phyloP scores from a whole-genome alignment of 1,140 invertebrate species.

The Riptortus pedestris region DNA sequence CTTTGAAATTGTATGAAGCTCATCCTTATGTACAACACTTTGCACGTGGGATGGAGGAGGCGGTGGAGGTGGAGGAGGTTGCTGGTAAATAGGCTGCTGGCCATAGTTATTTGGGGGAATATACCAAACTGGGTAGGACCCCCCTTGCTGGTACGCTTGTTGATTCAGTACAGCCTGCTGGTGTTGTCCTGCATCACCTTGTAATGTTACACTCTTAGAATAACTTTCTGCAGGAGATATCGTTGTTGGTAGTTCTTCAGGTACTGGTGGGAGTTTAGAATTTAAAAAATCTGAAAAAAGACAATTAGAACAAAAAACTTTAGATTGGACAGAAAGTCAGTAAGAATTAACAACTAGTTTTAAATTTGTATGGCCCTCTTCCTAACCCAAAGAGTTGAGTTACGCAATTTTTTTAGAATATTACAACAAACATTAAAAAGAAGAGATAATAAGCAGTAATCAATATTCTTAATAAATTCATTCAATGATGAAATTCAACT shows the following conservation, averaged over 20 bases:
- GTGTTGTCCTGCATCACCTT: not conserved
- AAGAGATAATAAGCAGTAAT: too few species aligned
- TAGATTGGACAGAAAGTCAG: too few species aligned
- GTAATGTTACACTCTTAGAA: not conserved
- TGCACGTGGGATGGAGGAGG: not conserved
- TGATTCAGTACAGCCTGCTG: not conserved
- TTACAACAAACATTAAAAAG: too few species aligned
- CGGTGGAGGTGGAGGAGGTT: not conserved
- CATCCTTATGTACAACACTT: too few species aligned
- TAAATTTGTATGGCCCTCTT: too few species aligned
- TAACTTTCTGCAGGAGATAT: not conserved
- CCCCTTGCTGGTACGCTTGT: not conserved
- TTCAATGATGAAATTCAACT: too few species aligned
- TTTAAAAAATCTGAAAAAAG: constrained; percentile 48
- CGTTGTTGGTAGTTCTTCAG: constrained; percentile 43
- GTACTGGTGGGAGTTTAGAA: constrained; percentile 50
- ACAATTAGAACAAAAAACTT: too few species aligned
- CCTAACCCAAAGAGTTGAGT: too few species aligned
- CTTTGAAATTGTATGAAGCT: too few species aligned
- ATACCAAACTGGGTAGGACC: not conserved
- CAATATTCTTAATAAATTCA: too few species aligned
- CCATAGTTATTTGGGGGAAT: not conserved
- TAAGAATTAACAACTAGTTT: too few species aligned
- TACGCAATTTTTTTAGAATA: too few species aligned
- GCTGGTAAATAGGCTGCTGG: not conserved